Percentiles rank a stretch among this genome's conserved stretches.
These are phyloP conservation scores for Willowsia nigromaculata DNA, from an alignment of 2,888 invertebrate genomes.

Conservation along the genomic window DNA sequence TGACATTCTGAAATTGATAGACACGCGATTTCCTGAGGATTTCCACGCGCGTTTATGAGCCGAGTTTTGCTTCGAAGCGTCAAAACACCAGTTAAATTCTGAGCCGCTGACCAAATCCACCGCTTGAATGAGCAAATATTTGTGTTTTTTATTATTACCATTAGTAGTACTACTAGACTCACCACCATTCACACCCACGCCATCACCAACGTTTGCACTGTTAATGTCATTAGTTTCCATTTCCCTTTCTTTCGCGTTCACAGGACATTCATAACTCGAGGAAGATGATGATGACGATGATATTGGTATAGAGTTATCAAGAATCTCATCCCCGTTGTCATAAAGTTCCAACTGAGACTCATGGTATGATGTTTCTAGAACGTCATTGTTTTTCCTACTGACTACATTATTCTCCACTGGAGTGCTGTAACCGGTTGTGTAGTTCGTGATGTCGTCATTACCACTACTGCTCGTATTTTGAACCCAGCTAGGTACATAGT, in stretches of 20 bases:
- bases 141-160: background rate
- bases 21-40: slow-evolving; percentile 76
- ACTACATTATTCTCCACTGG: background rate
- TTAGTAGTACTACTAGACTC: background rate
- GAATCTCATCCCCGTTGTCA: slow-evolving; percentile 28
- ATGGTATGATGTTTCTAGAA: background rate
- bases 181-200: background rate
- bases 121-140: slow-evolving; percentile 72
- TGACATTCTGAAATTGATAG: slow-evolving; percentile 73
- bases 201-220: slow-evolving; percentile 25
- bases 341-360: slow-evolving; percentile 29
- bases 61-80: slow-evolving; percentile 58
- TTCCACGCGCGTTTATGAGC: slow-evolving; percentile 76
- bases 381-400: background rate
- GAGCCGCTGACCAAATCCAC: slow-evolving; percentile 73
- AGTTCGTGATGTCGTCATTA: slow-evolving; percentile 12
- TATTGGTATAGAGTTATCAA: slow-evolving; percentile 61
- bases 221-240: slow-evolving; percentile 53
- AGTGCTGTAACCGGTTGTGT: slow-evolving; percentile 24
- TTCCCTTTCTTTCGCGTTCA: slow-evolving; percentile 10
- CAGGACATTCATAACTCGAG: slow-evolving; percentile 69
- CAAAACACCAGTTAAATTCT: slow-evolving; percentile 76
- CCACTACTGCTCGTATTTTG: background rate
- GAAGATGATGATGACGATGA: background rate
- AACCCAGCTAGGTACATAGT: slow-evolving; percentile 7